Conservation (phyloP, 2,888 invertebrate species). For the Ophion ellenae region DNA sequence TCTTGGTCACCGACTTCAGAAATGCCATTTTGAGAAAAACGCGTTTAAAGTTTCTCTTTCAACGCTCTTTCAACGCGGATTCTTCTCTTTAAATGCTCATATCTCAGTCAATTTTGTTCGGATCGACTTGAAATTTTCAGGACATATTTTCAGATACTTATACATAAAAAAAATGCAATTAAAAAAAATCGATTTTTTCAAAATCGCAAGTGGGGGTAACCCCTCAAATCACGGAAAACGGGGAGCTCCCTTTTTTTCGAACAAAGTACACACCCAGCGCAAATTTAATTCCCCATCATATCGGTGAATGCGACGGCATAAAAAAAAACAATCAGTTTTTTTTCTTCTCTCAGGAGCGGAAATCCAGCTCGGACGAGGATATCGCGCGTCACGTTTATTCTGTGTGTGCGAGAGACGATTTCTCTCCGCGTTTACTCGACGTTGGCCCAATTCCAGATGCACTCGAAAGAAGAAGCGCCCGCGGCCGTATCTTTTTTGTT, state of each 20-base stretch:
- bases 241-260: neutral
- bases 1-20: too few species aligned
- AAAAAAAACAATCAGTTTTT: neutral
- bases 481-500: conserved; percentile 31
- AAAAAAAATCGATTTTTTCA: too few species aligned
- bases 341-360: neutral
- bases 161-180: too few species aligned
- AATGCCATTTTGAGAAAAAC: too few species aligned
- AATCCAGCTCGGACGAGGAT: conserved; percentile 45
- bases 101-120: too few species aligned
- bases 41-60: too few species aligned
- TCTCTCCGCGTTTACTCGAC: conserved; percentile 61
- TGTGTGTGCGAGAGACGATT: conserved; percentile 42
- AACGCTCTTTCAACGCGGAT: too few species aligned
- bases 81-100: too few species aligned
- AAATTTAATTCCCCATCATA: neutral
- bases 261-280: neutral
- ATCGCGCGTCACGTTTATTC: conserved; percentile 41
- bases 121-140: too few species aligned
- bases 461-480: conserved; percentile 56
- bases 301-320: neutral
- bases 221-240: neutral
- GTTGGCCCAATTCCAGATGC: conserved; percentile 66
- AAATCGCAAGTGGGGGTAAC: too few species aligned
- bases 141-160: too few species aligned